Evolutionary conservation across 2,888 invertebrate genomes (phyloP).

Genomic region (Neoscelio sp.): DNA sequence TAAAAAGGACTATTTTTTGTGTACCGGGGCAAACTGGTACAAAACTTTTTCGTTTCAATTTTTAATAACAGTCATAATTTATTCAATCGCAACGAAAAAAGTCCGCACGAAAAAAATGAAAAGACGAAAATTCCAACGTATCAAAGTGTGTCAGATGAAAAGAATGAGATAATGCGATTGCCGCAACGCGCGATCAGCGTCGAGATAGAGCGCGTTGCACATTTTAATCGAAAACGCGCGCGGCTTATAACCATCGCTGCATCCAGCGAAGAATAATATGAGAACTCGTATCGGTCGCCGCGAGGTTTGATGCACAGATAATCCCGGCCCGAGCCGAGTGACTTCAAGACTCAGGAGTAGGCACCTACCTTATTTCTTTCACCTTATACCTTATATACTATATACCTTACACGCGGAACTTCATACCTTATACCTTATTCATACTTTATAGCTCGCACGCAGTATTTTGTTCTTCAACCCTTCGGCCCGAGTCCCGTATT

Average conservation of each 20-base stretch:
- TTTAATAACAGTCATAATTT: too few species aligned
- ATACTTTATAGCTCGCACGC: conserved; percentile 68
- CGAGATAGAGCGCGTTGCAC: conserved; percentile 66
- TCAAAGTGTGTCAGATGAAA: conserved; percentile 65
- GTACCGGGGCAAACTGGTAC: too few species aligned
- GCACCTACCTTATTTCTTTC: conserved; percentile 68
- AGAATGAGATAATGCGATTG: conserved; percentile 53
- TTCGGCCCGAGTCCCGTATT: conserved; percentile 29
- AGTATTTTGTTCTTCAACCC: conserved; percentile 65
- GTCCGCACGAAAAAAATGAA: conserved; percentile 13
- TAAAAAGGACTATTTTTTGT: too few species aligned
- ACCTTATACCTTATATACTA: conserved; percentile 51
- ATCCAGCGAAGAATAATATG: conserved; percentile 74
- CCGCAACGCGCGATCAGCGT: conserved; percentile 54
- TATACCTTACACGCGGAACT: conserved; percentile 48
- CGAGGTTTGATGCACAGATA: conserved; percentile 77
- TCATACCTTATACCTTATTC: conserved; percentile 67
- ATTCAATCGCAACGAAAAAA: too few species aligned
- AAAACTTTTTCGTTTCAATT: too few species aligned
- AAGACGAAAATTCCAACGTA: conserved; percentile 55
- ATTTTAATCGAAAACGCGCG: conserved; percentile 68
- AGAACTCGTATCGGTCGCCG: conserved; percentile 77
- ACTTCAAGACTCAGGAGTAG: conserved; percentile 56
- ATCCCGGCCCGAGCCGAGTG: conserved; percentile 69
- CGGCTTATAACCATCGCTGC: conserved; percentile 65